These are phyloP conservation scores for Antheraea yamamai DNA, from an alignment of 2,888 invertebrate species.

Conservation along the genomic window DNA sequence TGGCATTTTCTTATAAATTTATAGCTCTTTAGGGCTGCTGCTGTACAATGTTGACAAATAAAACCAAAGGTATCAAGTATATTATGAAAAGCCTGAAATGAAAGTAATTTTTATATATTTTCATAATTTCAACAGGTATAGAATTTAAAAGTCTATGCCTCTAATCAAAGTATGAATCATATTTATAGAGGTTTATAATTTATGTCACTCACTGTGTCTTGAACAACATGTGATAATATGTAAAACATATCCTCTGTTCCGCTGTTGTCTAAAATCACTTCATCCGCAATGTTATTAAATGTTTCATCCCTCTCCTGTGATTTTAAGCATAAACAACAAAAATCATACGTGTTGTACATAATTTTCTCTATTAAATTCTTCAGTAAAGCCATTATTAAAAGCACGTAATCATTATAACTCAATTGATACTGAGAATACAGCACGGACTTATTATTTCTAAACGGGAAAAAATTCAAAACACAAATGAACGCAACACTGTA, in stretches of 20 bases:
- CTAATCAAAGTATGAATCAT: too few relatives aligned
- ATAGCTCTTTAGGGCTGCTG: slow-evolving; percentile 33
- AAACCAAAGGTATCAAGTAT: slow-evolving; percentile 18
- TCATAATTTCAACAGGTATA: too few relatives aligned
- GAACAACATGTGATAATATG: slow-evolving; percentile 31
- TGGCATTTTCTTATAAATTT: slow-evolving; percentile 41
- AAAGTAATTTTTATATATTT: neutral
- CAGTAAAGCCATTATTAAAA: slow-evolving; percentile 24
- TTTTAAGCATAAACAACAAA: slow-evolving; percentile 37
- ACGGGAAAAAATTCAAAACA: too few relatives aligned
- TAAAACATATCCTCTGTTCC: slow-evolving; percentile 25
- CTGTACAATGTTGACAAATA: slow-evolving; percentile 39
- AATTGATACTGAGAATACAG: too few relatives aligned
- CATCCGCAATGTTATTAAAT: slow-evolving; percentile 29
- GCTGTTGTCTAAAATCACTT: slow-evolving; percentile 27
- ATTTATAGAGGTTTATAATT: too few relatives aligned
- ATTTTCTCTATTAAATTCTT: slow-evolving; percentile 25
- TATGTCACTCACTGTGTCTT: slow-evolving; percentile 29
- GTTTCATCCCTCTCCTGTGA: slow-evolving; percentile 20
- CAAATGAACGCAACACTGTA: too few relatives aligned
- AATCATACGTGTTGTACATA: slow-evolving; percentile 23
- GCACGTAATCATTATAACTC: neutral
- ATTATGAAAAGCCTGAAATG: slow-evolving; percentile 36
- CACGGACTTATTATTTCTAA: too few relatives aligned
- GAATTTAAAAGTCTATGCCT: too few relatives aligned